Percentiles rank a stretch among this genome's conserved stretches.
phyloP scores from a whole-genome alignment of 2,888 invertebrate genomes.

The Agriopis leucophaearia region DNA sequence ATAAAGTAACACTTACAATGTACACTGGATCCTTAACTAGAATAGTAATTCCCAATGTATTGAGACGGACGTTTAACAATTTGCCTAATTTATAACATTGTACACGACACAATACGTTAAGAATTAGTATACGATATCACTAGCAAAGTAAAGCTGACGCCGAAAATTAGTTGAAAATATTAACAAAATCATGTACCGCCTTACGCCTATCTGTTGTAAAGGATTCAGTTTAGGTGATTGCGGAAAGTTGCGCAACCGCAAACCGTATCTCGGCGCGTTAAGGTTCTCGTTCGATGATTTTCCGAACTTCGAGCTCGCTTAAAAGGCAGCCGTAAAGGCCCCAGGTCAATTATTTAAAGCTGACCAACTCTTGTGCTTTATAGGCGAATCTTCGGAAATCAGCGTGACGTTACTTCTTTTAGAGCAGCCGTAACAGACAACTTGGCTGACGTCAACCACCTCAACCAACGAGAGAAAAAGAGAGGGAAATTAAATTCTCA shows the following conservation, averaged over 20 bases:
- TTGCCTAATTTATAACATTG: slow-evolving; percentile 54
- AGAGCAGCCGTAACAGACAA: no score
- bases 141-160: slow-evolving; percentile 76
- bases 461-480: no score
- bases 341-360: no score
- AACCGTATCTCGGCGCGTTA: no score
- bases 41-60: slow-evolving; percentile 55
- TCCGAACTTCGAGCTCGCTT: no score
- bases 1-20: slow-evolving; percentile 61
- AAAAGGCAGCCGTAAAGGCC: no score
- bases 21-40: slow-evolving; percentile 59
- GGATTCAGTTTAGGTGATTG: no score
- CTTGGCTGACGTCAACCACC: no score
- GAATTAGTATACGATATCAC: slow-evolving; percentile 55
- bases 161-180: slow-evolving; percentile 58
- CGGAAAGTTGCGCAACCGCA: no score
- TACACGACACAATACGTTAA: slow-evolving; percentile 56
- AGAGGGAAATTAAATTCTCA: no score
- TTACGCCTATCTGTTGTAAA: no score
- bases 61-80: slow-evolving; percentile 48
- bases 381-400: neutral
- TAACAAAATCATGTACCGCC: slow-evolving; percentile 22
- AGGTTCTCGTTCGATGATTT: no score
- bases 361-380: neutral
- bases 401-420: neutral